Evolutionary conservation across 2,113 vertebrate genomes (phyloP), one percentile per base, ranked within the genome.

Genomic region (Hemichromis elongatus): DNA sequence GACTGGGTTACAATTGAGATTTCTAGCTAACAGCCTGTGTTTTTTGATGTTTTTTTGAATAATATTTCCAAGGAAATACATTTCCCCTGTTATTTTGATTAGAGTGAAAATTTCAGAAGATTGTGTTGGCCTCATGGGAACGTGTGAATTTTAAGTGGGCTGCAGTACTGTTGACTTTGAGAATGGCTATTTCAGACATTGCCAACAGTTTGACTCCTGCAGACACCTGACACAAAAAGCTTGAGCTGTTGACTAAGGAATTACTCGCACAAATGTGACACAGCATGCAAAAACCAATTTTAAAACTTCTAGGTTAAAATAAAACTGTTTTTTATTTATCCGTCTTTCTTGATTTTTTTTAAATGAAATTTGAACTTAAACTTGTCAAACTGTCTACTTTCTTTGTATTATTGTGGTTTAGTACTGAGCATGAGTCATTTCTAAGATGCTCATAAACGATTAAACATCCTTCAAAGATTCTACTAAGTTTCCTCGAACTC

Each of bases 61-160:
- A 63, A n/a, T 19, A 13, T 63, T 37, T 63, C 37, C 4, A 37
- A 63, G 59, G 59, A 37, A 63, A 63, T 37, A 37, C 4, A n/a
- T 37, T 37, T n/a, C 37, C 59, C n/a, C 19, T 63, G 6, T n/a
- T 37, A 63, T 37, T 63, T 37, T 63, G 33, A 63, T 63, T 63
- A 63, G 37, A 63, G 33, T 63, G 59, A 21, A 63, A 10, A 63
- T 63, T 63, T 63, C n/a, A n/a, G n/a, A 63, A 63, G 59, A 13
- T 63, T 8, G 10, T 0, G 33, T 37, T 0, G 6, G 0, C 2
- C 33, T 19, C 2, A 2, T 37, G 33, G 59, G 33, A 21, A 63
- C 37, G n/a, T 63, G 30, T 4, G 59, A 63, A 35, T 37, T 63
- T 13, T 63, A 37, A 63, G 30, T 63, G 19, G 33, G 33, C 59